phyloP scores from a whole-genome alignment of 2,113 vertebrate genomes.

The Haliaeetus leucogaster region DNA sequence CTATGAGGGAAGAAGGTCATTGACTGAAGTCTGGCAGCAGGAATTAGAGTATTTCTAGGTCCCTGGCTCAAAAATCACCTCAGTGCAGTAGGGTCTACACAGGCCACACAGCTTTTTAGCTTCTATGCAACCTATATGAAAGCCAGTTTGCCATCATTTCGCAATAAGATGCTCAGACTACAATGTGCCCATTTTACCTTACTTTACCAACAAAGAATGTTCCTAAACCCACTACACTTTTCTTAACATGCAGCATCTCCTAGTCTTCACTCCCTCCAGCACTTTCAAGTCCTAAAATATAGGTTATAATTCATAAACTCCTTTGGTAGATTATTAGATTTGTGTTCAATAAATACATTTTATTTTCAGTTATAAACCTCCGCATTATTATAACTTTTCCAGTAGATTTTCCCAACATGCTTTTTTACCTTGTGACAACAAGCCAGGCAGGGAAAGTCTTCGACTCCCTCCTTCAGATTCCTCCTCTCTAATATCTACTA shows the following conservation, averaged over 20 bases:
- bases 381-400: not conserved
- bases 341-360: not conserved
- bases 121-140: not conserved
- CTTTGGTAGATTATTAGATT: not conserved
- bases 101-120: not conserved
- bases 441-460: conserved; percentile 92
- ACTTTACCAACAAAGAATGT: not conserved
- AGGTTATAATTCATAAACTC: not conserved
- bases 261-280: not conserved
- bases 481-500: conserved; percentile 93
- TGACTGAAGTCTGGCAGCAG: not conserved
- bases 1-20: not conserved
- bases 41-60: not conserved
- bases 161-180: not conserved
- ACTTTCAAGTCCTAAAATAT: not conserved
- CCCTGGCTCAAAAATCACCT: not conserved
- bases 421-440: conserved; percentile 93
- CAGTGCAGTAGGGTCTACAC: not conserved
- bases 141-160: not conserved
- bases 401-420: not conserved
- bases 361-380: not conserved
- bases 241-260: not conserved
- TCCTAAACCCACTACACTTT: not conserved
- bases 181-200: not conserved
- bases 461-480: conserved; percentile 87